Conservation (phyloP, 2,797 vertebrate species). For the Sphenodon punctatus region DNA sequence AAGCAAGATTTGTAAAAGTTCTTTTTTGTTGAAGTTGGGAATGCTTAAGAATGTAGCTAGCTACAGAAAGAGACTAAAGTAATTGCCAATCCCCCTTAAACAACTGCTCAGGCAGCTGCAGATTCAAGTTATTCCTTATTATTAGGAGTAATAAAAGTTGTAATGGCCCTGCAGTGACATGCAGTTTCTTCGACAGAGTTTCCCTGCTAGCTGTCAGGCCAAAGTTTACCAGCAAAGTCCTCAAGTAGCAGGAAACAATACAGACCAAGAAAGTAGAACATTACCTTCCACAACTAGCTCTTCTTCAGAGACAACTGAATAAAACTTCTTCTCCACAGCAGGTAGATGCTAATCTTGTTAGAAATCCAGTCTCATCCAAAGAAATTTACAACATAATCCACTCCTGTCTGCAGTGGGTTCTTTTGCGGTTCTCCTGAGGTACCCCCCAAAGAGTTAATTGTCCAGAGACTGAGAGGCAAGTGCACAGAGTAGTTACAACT, state of each 20-base stretch:
- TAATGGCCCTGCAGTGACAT: neutral
- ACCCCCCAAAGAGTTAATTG: neutral
- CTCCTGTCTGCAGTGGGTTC: neutral
- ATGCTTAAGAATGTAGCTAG: neutral
- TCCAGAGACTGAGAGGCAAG: neutral
- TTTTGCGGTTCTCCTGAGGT: neutral
- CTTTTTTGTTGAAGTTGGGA: neutral
- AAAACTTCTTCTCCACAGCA: neutral
- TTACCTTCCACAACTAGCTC: constrained; percentile 28
- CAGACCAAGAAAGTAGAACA: fast-evolving
- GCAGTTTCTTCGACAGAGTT: neutral
- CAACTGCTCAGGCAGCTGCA: neutral
- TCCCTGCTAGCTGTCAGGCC: neutral
- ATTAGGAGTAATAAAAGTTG: neutral
- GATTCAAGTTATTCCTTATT: neutral
- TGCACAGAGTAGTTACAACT: neutral
- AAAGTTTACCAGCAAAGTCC: fast-evolving
- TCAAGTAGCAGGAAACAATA: fast-evolving
- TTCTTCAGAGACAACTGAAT: neutral
- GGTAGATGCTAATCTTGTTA: neutral
- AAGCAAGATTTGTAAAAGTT: neutral
- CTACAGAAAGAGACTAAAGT: neutral
- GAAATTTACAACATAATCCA: neutral
- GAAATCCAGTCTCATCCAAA: neutral
- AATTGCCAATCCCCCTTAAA: neutral